phyloP scores from a whole-genome alignment of 2,113 vertebrate species.

The Regulus satrapa region DNA sequence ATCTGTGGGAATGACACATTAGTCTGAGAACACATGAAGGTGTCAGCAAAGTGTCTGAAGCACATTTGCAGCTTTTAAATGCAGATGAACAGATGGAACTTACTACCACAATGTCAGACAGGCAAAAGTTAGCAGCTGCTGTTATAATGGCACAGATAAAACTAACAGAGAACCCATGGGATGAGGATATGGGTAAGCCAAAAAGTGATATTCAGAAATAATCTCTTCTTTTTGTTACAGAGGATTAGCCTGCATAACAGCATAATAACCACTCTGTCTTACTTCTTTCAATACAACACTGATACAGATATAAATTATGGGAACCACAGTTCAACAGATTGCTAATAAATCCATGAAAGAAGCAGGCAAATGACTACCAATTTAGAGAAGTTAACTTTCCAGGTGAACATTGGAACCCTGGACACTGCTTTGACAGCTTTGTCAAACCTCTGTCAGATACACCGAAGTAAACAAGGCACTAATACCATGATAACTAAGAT shows the following conservation, averaged over 20 bases:
- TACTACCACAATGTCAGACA: background rate
- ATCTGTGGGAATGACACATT: background rate
- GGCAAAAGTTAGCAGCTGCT: background rate
- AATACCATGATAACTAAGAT: too few species aligned
- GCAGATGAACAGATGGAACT: background rate
- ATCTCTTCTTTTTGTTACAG: background rate
- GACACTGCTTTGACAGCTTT: too few species aligned
- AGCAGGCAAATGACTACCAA: background rate
- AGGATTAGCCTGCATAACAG: background rate
- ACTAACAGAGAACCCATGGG: background rate
- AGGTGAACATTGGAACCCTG: too few species aligned
- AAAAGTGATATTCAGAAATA: background rate
- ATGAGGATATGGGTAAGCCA: background rate
- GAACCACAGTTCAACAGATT: background rate
- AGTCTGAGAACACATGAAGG: background rate
- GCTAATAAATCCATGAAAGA: background rate
- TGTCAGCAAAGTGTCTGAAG: background rate
- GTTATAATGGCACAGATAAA: background rate
- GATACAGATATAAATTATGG: background rate
- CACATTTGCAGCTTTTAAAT: background rate
- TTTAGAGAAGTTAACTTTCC: background rate
- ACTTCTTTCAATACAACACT: background rate
- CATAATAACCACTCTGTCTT: background rate
- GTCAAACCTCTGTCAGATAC: too few species aligned
- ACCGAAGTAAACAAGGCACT: too few species aligned